Percentiles rank a stretch among this genome's conserved stretches.
Conservation (phyloP, 2,113 vertebrate genomes). For the Aegypius monachus region DNA sequence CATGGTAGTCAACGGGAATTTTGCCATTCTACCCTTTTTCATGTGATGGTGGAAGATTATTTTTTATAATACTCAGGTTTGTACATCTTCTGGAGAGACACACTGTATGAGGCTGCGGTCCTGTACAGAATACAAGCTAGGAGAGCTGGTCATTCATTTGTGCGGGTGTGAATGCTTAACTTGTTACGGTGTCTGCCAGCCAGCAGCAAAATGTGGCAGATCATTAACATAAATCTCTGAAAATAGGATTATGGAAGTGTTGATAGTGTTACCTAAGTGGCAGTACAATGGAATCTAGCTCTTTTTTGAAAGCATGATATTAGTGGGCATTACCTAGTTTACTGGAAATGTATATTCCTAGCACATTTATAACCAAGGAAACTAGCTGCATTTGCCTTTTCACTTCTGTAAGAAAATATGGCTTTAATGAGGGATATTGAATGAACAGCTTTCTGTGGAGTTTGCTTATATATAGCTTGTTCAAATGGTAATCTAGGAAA, state of each 20-base stretch:
- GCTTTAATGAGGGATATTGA: neutral
- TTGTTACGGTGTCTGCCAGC: neutral
- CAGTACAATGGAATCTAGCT: slow-evolving; percentile 15
- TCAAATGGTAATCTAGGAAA: neutral
- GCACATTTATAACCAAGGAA: neutral
- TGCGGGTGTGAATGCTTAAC: neutral
- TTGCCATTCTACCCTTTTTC: neutral
- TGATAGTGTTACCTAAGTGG: slow-evolving; percentile 21
- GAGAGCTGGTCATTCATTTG: neutral
- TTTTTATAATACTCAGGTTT: neutral
- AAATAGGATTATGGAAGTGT: slow-evolving; percentile 46
- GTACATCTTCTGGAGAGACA: neutral
- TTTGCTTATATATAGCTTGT: neutral
- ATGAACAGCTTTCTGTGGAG: neutral
- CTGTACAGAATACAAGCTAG: neutral
- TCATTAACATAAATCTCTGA: slow-evolving; percentile 41
- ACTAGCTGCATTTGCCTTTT: neutral
- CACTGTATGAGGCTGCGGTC: neutral
- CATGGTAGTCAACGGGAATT: neutral
- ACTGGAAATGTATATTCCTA: neutral
- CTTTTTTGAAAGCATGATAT: neutral
- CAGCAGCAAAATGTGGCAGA: slow-evolving; percentile 14
- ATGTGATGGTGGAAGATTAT: neutral
- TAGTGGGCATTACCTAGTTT: neutral
- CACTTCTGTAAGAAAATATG: neutral